Conservation (phyloP, 2,888 invertebrate species). For the Hydrotaea cyrtoneurina region DNA sequence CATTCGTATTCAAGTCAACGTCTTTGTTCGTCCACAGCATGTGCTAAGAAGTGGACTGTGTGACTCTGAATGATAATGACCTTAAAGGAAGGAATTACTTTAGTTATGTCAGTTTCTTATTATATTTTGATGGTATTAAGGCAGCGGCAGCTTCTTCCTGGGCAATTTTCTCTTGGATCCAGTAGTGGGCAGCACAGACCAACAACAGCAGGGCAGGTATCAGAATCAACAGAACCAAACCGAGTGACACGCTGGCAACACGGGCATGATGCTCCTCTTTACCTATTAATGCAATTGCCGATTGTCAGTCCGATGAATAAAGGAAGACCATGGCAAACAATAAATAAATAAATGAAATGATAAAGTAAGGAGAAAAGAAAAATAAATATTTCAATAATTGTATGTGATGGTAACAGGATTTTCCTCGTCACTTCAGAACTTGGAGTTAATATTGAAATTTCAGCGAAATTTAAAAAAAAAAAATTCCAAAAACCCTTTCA, state of each 20-base stretch:
- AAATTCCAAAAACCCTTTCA: too few species aligned
- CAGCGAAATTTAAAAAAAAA: too few species aligned
- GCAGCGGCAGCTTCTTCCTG: conserved; percentile 75
- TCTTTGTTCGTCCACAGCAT: too few species aligned
- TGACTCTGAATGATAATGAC: conserved; percentile 15
- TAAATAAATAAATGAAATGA: conserved; percentile 54
- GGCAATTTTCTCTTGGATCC: conserved; percentile 82
- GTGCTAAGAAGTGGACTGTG: too few species aligned
- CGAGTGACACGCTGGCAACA: conserved; percentile 88
- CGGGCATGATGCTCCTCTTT: conserved; percentile 90
- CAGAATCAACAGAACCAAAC: conserved; percentile 88
- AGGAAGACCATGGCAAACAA: background rate
- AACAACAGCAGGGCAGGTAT: conserved; percentile 88
- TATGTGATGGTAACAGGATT: too few species aligned
- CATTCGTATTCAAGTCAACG: background rate
- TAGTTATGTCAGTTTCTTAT: conserved; percentile 33
- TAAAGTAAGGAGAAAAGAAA: conserved; percentile 16
- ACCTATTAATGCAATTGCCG: conserved; percentile 81
- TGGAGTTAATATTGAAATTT: background rate
- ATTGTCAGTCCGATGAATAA: background rate
- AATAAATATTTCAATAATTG: background rate
- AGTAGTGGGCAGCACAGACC: conserved; percentile 85
- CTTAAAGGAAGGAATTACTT: conserved; percentile 7
- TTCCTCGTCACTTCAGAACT: too few species aligned
- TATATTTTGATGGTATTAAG: conserved; percentile 35